Evolutionary conservation across 2,888 invertebrate species (phyloP).

Genomic region (Chymomyza caudatula): DNA sequence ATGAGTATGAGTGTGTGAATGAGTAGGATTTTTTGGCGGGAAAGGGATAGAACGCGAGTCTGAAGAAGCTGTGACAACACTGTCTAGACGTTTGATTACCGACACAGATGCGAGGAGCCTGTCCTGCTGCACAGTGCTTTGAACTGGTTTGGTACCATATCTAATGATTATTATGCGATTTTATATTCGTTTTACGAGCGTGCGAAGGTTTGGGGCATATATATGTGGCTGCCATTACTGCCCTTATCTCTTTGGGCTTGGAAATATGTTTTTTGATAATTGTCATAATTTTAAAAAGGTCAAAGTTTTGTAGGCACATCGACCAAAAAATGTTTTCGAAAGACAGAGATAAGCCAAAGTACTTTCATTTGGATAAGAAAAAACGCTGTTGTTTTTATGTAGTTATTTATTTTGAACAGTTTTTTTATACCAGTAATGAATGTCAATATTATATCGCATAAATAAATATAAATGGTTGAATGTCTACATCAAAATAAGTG

Average conservation of each 20-base stretch:
- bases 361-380: neutral
- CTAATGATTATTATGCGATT: neutral
- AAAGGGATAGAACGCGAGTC: conserved; percentile 9
- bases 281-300: neutral
- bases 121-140: conserved; percentile 18
- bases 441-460: too few relatives aligned
- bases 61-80: conserved; percentile 59
- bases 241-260: conserved; percentile 10
- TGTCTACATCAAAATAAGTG: too few relatives aligned
- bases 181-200: conserved; percentile 21
- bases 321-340: neutral
- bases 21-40: conserved; percentile 11
- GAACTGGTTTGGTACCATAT: conserved; percentile 30
- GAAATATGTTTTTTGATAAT: neutral
- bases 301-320: neutral
- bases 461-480: too few relatives aligned
- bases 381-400: too few relatives aligned
- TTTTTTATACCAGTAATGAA: too few relatives aligned
- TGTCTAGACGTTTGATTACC: conserved; percentile 70
- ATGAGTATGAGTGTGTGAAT: conserved; percentile 23
- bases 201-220: conserved; percentile 1
- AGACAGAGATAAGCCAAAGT: neutral
- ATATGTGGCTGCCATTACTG: conserved; percentile 3
- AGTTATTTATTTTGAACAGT: too few relatives aligned
- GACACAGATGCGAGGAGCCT: conserved; percentile 16